phyloP scores from a whole-genome alignment of 2,888 invertebrate genomes.

The Pharmacophagus antenor region DNA sequence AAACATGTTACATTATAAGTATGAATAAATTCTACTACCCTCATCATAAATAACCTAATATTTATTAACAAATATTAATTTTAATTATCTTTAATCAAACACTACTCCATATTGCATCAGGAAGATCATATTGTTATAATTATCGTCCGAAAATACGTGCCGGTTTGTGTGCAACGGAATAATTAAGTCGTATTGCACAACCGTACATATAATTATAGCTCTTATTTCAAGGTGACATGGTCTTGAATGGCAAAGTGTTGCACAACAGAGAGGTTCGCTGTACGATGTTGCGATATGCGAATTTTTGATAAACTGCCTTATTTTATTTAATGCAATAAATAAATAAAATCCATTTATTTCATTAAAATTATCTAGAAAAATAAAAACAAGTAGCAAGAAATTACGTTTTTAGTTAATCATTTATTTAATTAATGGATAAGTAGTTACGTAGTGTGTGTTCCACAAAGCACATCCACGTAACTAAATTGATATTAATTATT shows the following conservation, averaged over 20 bases:
- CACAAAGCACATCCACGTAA: background rate
- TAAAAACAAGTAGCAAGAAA: background rate
- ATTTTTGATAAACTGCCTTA: conserved; percentile 23
- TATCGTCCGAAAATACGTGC: conserved; percentile 4
- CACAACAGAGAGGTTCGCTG: conserved; percentile 20
- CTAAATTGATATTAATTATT: conserved; percentile 3
- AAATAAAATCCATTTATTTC: background rate
- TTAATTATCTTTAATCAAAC: background rate
- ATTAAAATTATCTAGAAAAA: too few relatives aligned
- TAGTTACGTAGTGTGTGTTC: background rate
- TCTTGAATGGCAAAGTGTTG: conserved; percentile 30
- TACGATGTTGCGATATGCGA: conserved; percentile 21
- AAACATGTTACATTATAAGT: background rate
- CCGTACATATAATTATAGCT: conserved; percentile 25
- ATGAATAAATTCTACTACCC: background rate
- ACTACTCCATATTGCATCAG: background rate
- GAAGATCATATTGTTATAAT: conserved; percentile 14
- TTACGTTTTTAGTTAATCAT: background rate
- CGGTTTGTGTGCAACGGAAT: conserved; percentile 5
- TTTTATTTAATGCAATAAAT: conserved; percentile 12
- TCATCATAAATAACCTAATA: background rate
- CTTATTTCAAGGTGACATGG: conserved; percentile 30
- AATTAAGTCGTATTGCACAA: conserved; percentile 27
- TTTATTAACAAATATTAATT: background rate
- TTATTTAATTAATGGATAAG: background rate